phyloP scores from a whole-genome alignment of 2,113 vertebrate species.

The Salvelinus namaycush region DNA sequence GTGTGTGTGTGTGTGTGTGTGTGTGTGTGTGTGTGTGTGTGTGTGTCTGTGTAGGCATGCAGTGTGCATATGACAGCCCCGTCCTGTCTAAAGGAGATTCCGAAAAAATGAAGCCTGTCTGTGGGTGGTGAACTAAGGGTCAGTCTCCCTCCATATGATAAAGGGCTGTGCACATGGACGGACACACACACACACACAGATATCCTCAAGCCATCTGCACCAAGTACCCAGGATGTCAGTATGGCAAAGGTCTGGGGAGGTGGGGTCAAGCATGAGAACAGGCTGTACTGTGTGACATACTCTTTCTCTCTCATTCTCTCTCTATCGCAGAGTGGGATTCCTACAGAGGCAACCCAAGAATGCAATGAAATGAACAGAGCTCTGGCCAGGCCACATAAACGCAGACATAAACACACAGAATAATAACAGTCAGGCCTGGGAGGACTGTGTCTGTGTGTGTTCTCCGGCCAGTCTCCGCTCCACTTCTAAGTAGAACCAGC shows the following conservation, averaged over 20 bases:
- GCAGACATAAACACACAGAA: constrained; percentile 78
- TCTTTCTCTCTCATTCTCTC: constrained; percentile 33
- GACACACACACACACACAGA: constrained; percentile 19
- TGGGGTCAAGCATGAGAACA: constrained; percentile 64
- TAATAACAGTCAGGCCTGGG: constrained; percentile 76
- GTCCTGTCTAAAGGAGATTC: constrained; percentile 66
- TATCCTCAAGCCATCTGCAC: constrained; percentile 63
- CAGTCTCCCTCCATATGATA: constrained; percentile 53
- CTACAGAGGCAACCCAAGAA: constrained; percentile 27
- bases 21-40: neutral
- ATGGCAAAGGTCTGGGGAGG: constrained; percentile 24
- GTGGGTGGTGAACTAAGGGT: constrained; percentile 63
- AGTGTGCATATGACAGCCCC: neutral
- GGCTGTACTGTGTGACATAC: constrained; percentile 64
- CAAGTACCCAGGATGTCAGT: constrained; percentile 41
- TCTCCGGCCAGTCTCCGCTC: constrained; percentile 35
- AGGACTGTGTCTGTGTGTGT: constrained; percentile 30
- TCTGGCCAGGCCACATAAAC: constrained; percentile 75
- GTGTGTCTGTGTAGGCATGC: too few relatives aligned
- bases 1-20: too few relatives aligned
- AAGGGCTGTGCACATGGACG: constrained; percentile 44
- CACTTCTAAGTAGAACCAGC: constrained; percentile 71
- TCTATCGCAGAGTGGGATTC: neutral
- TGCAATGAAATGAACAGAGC: constrained; percentile 66
- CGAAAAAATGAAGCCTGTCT: constrained; percentile 75